Conservation (phyloP, 2,797 vertebrate genomes). For the Parauchenoglanis ngamensis region DNA sequence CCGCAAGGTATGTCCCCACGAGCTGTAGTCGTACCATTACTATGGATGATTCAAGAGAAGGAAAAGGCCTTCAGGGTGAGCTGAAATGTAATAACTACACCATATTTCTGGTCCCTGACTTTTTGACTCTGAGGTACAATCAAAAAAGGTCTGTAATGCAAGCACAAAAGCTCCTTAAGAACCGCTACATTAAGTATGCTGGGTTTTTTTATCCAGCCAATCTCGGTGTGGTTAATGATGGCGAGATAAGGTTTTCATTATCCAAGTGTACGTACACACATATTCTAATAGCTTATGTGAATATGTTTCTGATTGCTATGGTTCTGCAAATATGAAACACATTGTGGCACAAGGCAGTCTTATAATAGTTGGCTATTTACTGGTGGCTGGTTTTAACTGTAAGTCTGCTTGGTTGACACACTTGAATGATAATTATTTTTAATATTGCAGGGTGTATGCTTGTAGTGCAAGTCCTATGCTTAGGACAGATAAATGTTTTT, state of each 20-base stretch:
- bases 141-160: neutral
- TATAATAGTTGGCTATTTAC: neutral
- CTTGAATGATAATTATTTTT: neutral
- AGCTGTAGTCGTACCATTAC: neutral
- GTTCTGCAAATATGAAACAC: neutral
- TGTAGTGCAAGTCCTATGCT: neutral
- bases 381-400: neutral
- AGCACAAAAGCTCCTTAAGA: neutral
- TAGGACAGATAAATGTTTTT: neutral
- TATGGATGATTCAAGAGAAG: constrained; percentile 1
- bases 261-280: neutral
- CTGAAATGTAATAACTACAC: neutral
- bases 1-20: neutral
- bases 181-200: neutral
- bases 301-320: neutral
- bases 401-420: neutral
- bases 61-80: neutral
- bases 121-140: neutral
- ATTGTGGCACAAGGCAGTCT: neutral
- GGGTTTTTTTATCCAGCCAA: neutral
- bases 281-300: neutral
- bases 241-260: neutral
- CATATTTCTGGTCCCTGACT: neutral
- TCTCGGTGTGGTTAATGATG: neutral
- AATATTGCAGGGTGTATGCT: neutral